A percentile compares a stretch with the other conserved stretches of the same genome.
Conservation (phyloP, 2,797 vertebrate species). For the Hypotaenidia philippensis region DNA sequence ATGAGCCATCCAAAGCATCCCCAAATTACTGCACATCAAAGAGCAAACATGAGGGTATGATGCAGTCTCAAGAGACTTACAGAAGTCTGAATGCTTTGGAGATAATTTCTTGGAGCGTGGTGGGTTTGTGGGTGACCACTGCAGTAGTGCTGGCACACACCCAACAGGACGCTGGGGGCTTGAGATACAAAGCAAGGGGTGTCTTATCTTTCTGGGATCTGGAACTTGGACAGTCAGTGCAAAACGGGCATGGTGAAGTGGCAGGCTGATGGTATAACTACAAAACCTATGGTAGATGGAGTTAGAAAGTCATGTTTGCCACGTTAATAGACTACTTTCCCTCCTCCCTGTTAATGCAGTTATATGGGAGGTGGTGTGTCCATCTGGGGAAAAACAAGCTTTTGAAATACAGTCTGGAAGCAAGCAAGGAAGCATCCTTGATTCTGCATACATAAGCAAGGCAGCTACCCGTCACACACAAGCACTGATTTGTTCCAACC, state of each 20-base stretch:
- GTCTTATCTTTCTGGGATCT: neutral
- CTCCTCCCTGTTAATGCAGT: neutral
- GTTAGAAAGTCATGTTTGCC: neutral
- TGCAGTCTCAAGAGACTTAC: neutral
- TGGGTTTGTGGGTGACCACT: neutral
- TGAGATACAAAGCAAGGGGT: neutral
- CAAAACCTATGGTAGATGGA: neutral
- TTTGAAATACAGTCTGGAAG: neutral
- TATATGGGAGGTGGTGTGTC: neutral
- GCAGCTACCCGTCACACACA: neutral
- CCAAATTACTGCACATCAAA: neutral
- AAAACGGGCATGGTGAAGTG: neutral
- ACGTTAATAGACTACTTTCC: neutral
- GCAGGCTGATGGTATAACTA: neutral
- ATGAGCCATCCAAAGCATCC: neutral
- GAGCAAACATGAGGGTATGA: neutral
- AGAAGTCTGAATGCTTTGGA: neutral
- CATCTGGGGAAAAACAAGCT: neutral
- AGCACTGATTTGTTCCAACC: neutral
- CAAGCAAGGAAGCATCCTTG: neutral
- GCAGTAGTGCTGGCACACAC: neutral
- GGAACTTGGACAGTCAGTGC: neutral
- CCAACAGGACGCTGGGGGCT: fast-evolving
- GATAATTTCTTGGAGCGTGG: neutral
- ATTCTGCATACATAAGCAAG: neutral